Base-by-base conservation (phyloP, 2,113 vertebrate species). In the Oxyura jamaicensis region DNA sequence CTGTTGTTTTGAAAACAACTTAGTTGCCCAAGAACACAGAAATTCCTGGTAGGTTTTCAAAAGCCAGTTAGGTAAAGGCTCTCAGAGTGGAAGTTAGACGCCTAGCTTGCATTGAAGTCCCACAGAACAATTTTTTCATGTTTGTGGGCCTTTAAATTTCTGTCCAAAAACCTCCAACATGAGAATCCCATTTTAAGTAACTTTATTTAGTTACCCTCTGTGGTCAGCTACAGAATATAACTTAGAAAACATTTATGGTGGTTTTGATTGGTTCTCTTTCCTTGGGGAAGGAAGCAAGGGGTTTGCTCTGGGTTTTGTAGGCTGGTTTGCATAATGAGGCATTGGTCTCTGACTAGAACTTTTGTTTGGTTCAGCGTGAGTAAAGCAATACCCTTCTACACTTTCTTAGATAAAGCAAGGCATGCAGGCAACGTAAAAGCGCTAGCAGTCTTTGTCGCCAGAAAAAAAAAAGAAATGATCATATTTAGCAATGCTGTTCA, bases 321-420 rank as follows among this genome's bases (percentile, higher is more conserved):
- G 13, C 50, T 35, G 55, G 41, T 69, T 60, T 0, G 1, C 73
- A 75, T 80, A 88, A 93, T 56, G 83, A 83, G 65, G 76, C 13
- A 1, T 69, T 35, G 76, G 84, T 56, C 77, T 86, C 67, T 78
- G 95, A 94, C 72, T 90, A n/a, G 83, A 46, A 90, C 93, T 96
- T 91, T 88, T 90, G 90, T 94, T 74, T 71, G 65, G 52, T 71
- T 55, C 60, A 44, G 77, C 2, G 1, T 4, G 18, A 74, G 93
- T 90, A 95, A 97, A 91, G 93, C 79, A 95, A 94, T 83, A 88
- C 90, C 50, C 68, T 39, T 69, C 83, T 93, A 78, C 62, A 78
- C 88, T 93, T 86, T 90, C 80, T 25, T 36, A 74, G 95, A 96
- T 94, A 93, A 95, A 94, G 84, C 67, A 18, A 88, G 81, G 84